These are phyloP conservation scores for Smutsia gigantea DNA, from an alignment of 2,797 vertebrate genomes.

Conservation along the genomic window DNA sequence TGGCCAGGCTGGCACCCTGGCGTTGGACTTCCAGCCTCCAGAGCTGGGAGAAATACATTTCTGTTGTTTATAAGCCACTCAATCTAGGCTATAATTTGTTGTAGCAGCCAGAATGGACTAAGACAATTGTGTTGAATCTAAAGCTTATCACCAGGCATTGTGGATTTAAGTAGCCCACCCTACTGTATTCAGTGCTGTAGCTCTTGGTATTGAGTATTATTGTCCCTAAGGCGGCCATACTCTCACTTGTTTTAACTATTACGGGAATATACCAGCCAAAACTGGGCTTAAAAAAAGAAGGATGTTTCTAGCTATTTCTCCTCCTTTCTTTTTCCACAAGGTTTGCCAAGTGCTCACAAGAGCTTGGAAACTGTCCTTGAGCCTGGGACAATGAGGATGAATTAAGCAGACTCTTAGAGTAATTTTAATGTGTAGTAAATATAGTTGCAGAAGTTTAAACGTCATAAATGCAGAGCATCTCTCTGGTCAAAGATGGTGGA, in stretches of 20 bases:
- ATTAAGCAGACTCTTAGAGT: constrained; percentile 1
- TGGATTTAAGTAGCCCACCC: neutral
- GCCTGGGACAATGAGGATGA: neutral
- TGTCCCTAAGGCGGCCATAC: accelerated
- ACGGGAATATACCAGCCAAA: neutral
- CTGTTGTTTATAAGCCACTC: neutral
- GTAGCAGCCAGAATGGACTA: neutral
- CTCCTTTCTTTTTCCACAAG: neutral
- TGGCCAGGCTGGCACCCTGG: neutral
- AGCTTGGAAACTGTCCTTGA: neutral
- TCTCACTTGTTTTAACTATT: neutral
- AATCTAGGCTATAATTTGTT: neutral
- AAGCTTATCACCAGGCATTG: neutral
- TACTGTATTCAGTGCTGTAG: neutral
- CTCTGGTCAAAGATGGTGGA: neutral
- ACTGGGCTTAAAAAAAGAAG: neutral
- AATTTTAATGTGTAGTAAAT: neutral
- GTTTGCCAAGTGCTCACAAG: neutral
- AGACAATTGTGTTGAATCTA: neutral
- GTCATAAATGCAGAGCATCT: neutral
- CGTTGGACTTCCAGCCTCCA: neutral
- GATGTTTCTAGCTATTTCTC: neutral
- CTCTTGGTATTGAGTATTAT: neutral
- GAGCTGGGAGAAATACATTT: neutral
- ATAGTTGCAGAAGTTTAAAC: neutral